Percentiles rank a stretch among this genome's conserved stretches.
These are phyloP conservation scores for Brotogeris chrysoptera DNA, from an alignment of 2,797 vertebrate genomes.

Conservation along the genomic window DNA sequence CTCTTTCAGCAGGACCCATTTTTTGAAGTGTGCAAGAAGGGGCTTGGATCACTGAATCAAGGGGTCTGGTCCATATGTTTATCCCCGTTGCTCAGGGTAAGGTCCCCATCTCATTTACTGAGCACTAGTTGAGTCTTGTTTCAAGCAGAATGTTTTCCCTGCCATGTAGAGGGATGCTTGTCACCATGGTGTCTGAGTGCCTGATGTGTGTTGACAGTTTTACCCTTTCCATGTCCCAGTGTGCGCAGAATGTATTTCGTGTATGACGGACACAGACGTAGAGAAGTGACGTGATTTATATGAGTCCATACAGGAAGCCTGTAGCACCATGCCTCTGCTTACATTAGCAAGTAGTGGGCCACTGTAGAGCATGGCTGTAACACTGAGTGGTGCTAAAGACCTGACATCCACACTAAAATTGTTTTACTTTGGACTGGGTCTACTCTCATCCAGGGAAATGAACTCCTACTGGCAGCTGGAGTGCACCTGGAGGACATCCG, in stretches of 20 bases:
- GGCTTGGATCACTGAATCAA: not conserved
- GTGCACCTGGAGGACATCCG: not conserved
- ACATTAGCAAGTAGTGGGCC: not conserved
- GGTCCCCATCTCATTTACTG: not conserved
- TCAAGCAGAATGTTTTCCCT: not conserved
- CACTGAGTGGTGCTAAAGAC: not conserved
- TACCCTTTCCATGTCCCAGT: not conserved
- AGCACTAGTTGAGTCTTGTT: not conserved
- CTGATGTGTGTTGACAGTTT: conserved; percentile 38
- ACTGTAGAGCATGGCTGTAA: not conserved
- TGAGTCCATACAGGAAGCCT: not conserved
- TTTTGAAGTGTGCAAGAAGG: not conserved
- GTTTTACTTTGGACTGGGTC: not conserved
- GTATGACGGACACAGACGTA: not conserved
- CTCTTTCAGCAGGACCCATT: not conserved
- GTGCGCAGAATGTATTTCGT: not conserved
- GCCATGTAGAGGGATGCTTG: not conserved
- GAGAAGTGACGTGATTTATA: not conserved
- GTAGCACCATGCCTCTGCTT: not conserved
- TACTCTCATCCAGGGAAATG: not conserved
- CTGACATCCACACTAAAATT: not conserved
- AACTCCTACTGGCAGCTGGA: not conserved
- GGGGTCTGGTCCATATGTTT: not conserved
- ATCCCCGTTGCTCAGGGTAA: not conserved
- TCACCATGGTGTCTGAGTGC: not conserved